These are phyloP conservation scores for Aphidius colemani DNA, from an alignment of 2,888 invertebrate species.

Conservation along the genomic window DNA sequence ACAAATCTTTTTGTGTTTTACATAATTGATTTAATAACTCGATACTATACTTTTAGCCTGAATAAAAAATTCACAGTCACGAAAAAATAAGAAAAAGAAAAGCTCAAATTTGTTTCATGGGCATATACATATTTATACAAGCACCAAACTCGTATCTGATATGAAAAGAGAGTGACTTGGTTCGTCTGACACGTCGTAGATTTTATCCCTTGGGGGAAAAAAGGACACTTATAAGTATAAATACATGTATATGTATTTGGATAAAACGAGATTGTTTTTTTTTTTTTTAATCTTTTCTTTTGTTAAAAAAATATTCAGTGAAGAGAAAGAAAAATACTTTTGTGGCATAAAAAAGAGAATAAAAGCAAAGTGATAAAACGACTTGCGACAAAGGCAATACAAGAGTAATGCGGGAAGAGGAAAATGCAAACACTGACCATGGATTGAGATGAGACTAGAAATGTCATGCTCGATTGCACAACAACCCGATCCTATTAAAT, in stretches of 20 bases:
- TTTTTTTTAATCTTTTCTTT: no score
- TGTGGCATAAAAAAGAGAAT: not conserved
- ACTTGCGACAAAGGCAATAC: no score
- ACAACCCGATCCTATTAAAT: slow-evolving; percentile 1
- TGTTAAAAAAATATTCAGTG: not conserved
- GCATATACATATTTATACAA: not conserved
- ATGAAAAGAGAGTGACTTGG: not conserved
- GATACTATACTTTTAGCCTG: slow-evolving; percentile 24
- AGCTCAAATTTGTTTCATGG: not conserved
- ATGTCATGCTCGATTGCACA: slow-evolving; percentile 2
- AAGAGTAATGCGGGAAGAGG: not conserved
- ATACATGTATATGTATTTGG: no score
- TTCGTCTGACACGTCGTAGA: no score
- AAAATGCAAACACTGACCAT: not conserved
- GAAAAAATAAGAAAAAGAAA: not conserved
- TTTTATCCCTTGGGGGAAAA: no score
- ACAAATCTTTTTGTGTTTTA: slow-evolving; percentile 39
- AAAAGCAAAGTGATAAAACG: no score
- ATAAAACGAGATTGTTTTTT: no score
- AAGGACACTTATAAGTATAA: no score
- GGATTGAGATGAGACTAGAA: no score
- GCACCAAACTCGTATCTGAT: not conserved
- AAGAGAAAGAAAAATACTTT: slow-evolving; percentile 21
- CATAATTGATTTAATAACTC: slow-evolving; percentile 49
- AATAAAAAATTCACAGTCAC: no score